Conservation (phyloP, 2,888 invertebrate genomes). For the Cosmia pyralina region DNA sequence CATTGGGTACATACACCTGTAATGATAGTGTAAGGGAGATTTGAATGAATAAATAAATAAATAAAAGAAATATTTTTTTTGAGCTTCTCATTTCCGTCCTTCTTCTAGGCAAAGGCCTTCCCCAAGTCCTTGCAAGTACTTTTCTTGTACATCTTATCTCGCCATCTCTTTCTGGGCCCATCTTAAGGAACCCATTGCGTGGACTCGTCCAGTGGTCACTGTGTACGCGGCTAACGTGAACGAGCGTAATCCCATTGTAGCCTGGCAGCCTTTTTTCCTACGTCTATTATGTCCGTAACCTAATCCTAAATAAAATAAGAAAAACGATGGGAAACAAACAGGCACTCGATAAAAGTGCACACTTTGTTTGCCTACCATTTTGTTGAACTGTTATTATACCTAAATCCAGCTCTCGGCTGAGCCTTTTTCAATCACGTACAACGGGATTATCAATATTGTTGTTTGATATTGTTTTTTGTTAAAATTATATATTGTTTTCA, state of each 20-base stretch:
- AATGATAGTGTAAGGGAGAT: too few species aligned
- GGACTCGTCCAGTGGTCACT: not conserved
- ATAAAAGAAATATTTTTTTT: too few species aligned
- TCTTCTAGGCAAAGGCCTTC: not conserved
- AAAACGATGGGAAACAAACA: not conserved
- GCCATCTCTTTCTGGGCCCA: not conserved
- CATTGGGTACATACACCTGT: too few species aligned
- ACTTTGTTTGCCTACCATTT: not conserved
- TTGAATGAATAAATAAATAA: too few species aligned
- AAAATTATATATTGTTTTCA: not conserved
- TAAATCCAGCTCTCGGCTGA: not conserved
- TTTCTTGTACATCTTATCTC: not conserved
- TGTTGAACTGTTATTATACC: not conserved
- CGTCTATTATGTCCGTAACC: not conserved
- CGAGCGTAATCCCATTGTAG: not conserved
- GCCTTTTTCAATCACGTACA: constrained; percentile 18
- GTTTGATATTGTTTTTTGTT: too few species aligned
- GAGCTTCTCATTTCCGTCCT: rapidly evolving
- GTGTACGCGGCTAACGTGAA: too few species aligned
- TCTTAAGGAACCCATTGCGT: not conserved
- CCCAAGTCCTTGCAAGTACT: not conserved
- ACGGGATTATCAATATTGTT: not conserved
- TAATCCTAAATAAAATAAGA: not conserved
- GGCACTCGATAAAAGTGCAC: not conserved
- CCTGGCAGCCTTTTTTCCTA: not conserved